Conservation (phyloP, 2,113 vertebrate species). For the Pterocles orientalis region DNA sequence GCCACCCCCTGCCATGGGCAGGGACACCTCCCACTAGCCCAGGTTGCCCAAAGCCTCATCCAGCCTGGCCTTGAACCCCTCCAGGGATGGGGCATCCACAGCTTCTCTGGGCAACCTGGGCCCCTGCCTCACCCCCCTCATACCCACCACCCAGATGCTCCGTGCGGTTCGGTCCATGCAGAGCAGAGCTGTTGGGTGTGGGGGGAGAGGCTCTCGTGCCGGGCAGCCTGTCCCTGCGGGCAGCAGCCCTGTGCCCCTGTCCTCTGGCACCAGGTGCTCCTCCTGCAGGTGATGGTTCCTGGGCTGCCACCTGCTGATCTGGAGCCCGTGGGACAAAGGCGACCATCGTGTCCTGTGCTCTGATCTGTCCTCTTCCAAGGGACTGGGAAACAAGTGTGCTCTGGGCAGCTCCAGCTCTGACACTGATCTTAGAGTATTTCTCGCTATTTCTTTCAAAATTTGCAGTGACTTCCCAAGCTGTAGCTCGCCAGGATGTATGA, state of each 20-base stretch:
- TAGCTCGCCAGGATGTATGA: neutral
- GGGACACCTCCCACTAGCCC: too few relatives aligned
- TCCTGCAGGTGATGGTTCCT: fast-evolving
- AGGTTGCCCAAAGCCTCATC: too few relatives aligned
- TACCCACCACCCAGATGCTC: too few relatives aligned
- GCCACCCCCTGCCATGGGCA: too few relatives aligned
- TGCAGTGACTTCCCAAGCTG: neutral
- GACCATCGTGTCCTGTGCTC: neutral
- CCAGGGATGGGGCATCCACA: too few relatives aligned
- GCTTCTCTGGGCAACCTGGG: too few relatives aligned
- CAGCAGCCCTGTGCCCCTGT: neutral
- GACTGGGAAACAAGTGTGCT: neutral
- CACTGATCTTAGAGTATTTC: neutral
- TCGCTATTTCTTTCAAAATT: neutral
- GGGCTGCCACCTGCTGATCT: neutral
- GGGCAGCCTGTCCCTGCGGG: neutral
- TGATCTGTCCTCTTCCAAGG: neutral
- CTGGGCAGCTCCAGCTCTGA: neutral
- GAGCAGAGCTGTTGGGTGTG: neutral
- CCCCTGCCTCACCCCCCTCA: too few relatives aligned
- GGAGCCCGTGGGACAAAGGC: neutral
- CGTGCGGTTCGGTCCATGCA: neutral
- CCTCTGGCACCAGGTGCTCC: fast-evolving
- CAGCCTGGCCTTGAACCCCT: too few relatives aligned
- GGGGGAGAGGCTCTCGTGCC: fast-evolving